A percentile compares a stretch with the other conserved stretches of the same genome.
Conservation (phyloP, 2,113 vertebrate species). For the Etheostoma cragini region DNA sequence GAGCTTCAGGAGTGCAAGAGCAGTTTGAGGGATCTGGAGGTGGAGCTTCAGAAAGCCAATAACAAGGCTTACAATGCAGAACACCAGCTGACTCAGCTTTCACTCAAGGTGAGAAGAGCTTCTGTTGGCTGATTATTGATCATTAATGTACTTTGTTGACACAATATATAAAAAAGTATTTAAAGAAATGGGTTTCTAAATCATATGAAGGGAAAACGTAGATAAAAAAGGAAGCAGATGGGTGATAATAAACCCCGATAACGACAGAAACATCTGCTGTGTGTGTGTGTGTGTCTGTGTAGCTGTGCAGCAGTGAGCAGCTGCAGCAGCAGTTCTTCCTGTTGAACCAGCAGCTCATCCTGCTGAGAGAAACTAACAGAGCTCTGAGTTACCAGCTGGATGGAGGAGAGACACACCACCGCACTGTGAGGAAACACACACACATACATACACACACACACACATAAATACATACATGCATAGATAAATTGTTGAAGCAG, state of each 20-base stretch:
- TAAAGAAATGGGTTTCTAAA: no score
- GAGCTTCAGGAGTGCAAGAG: conserved; percentile 91
- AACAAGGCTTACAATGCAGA: conserved; percentile 92
- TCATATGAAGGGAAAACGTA: no score
- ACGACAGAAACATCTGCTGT: neutral
- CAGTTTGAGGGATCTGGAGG: conserved; percentile 86
- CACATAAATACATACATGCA: neutral
- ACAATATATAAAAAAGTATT: no score
- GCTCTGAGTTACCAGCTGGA: conserved; percentile 75
- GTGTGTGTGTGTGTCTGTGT: neutral
- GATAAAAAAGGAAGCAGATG: no score
- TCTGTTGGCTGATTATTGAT: neutral
- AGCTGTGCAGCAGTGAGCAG: conserved; percentile 93
- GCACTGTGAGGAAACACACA: conserved; percentile 46
- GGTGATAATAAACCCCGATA: no score
- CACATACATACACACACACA: neutral
- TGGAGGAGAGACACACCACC: conserved; percentile 80
- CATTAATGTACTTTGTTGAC: no score
- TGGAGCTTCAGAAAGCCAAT: conserved; percentile 92
- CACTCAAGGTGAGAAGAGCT: conserved; percentile 88
- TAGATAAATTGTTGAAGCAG: no score
- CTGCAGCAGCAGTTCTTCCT: conserved; percentile 94
- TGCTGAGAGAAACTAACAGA: conserved; percentile 93
- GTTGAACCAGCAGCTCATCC: conserved; percentile 93
- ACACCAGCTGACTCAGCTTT: conserved; percentile 92